Base-by-base conservation (phyloP, 2,113 vertebrate genomes). In the Bothrops jararaca region DNA sequence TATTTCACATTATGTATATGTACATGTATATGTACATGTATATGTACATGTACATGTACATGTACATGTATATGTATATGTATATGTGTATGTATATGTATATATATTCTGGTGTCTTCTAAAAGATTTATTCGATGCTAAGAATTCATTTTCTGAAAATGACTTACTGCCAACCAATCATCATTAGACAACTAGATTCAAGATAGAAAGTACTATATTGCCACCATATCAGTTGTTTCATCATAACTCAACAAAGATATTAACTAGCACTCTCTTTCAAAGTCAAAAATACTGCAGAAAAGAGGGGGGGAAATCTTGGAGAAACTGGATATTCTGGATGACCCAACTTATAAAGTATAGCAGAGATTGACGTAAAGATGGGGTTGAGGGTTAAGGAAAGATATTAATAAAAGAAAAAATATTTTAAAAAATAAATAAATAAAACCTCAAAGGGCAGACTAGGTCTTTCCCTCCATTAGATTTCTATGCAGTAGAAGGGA, bases 331-430 rank as follows among this genome's bases (percentile, higher is more conserved):
- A 64, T 86, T 95, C 96, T 90, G 90, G 96, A 90, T 53, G 29
- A 92, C 90, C 93, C 4, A 15, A 95, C 93, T 92, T 94, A 89
- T 42, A 86, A 87, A 74, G 91, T 53, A 92, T 86, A 95, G 91
- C 58, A 60, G 58, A 60, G 58, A 10, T 60, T 26, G 58, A 26
- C 58, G 26, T 26, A 26, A 60, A 9, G 24, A 9, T 60, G 58
- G 58, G 57, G 57, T 3, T 26, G 58, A 26, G 8, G 24, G 23
- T 60, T 60, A 26, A 60, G 23, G 9, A 60, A 60, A 2, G 24
- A 60, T 60, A 60, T 60, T 24, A 60, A 60, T 60, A 60, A 60
- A 60, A 60, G 8, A 60, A 60, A 60, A 60, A 60, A 26, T 9
- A 60, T 10, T 60, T 60, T 60, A 3, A 26, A 58, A 60, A 60